Percentiles rank a stretch among this genome's conserved stretches.
These are phyloP conservation scores for Tachina grossa DNA, from an alignment of 2,888 invertebrate species.

Conservation along the genomic window DNA sequence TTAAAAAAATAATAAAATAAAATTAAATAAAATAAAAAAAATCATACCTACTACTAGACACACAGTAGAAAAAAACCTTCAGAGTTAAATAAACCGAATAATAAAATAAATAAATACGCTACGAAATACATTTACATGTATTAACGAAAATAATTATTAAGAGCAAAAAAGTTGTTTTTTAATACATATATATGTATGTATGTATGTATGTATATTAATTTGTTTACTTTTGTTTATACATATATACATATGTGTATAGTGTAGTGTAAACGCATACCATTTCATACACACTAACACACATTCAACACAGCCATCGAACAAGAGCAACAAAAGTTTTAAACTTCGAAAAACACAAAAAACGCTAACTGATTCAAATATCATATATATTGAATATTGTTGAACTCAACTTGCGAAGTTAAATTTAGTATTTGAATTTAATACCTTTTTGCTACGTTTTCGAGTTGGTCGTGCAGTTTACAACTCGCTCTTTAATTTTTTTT, in stretches of 20 bases:
- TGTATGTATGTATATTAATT: conserved; percentile 19
- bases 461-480: conserved; percentile 79
- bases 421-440: conserved; percentile 80
- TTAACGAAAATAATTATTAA: conserved; percentile 48
- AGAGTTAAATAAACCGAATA: conserved; percentile 53
- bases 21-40: conserved; percentile 5
- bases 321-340: conserved; percentile 56
- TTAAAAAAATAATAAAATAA: not conserved
- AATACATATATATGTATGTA: conserved; percentile 8
- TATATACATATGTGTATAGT: conserved; percentile 13
- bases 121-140: conserved; percentile 43
- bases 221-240: conserved; percentile 56
- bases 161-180: conserved; percentile 45
- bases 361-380: conserved; percentile 49
- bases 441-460: conserved; percentile 81
- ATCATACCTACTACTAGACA: conserved; percentile 26
- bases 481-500: conserved; percentile 53
- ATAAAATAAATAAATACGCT: conserved; percentile 34
- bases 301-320: not conserved
- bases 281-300: conserved; percentile 14
- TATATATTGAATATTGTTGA: conserved; percentile 61
- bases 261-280: conserved; percentile 49
- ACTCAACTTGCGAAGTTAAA: conserved; percentile 80
- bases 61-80: conserved; percentile 58
- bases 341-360: conserved; percentile 60